Base-by-base conservation (phyloP, 2,113 vertebrate genomes). In the Muscicapa adusta region DNA sequence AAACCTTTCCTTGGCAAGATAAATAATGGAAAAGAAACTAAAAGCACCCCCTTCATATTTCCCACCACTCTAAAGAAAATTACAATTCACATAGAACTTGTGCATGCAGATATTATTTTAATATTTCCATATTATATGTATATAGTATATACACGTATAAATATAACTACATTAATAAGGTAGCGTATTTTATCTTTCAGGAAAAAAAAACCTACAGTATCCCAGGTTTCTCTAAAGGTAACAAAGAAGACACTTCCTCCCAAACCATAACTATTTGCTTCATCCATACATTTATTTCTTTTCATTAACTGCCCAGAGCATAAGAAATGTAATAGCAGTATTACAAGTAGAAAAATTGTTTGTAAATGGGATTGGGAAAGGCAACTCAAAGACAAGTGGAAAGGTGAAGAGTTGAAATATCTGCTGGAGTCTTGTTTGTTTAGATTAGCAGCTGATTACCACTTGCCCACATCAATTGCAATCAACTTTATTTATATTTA, bases 401-500 rank as follows among this genome's bases (percentile, higher is more conserved):
- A 81, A 95, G 86, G 91, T 95, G 86, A 96, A 94, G 70, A 97
- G 94, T 93, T 95, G 91, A 94, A 95, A 93, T 93, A 91, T 72
- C 94, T 92, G 95, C 76, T 95, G 91, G 94, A 96, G 89, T 91
- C 89, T 85, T 92, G 93, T 96, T 95, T 97, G 91, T 87, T 97
- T 95, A 94, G 70, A 96, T 94, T 92, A 92, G 86, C 80, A 87
- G n/a, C 86, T 95, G 94, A 96, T 97, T 97, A 81, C 83, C 94
- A 82, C 91, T 96, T 92, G 95, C 91, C 94, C 95, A 96, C 86
- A 96, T 93, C 91, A 92, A 71, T 23, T 93, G 92, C 92, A 96
- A 97, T 97, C 96, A 96, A 89, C 91, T 53, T 80, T 89, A 93
- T 91, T 95, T 96, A 94, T 94, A 95, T 95, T 94, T 95, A 94